Conservation (phyloP, 2,797 vertebrate species). For the Danionella dracula region DNA sequence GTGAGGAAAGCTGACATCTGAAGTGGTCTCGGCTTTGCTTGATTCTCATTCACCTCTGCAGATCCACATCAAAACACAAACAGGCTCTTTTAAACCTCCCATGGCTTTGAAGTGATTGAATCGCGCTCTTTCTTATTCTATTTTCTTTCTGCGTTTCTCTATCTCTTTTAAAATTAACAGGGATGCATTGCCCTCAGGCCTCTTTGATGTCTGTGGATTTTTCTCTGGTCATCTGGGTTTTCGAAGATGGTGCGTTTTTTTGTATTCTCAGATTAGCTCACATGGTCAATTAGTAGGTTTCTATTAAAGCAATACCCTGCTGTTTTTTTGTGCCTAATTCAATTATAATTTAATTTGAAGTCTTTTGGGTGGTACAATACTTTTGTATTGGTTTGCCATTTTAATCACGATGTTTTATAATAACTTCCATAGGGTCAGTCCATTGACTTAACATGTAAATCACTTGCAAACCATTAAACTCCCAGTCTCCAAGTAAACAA, state of each 20-base stretch:
- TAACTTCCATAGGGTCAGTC: too few species aligned
- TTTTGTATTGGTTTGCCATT: too few species aligned
- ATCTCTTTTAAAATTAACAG: conserved; percentile 74
- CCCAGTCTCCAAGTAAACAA: too few species aligned
- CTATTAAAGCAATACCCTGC: too few species aligned
- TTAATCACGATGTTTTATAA: too few species aligned
- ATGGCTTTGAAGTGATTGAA: conserved; percentile 79
- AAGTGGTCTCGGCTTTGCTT: conserved; percentile 69
- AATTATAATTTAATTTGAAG: too few species aligned
- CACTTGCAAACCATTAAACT: too few species aligned
- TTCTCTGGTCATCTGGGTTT: conserved; percentile 36
- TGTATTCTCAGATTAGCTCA: conserved; percentile 64
- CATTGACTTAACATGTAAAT: too few species aligned
- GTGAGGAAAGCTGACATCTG: conserved; percentile 63
- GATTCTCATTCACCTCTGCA: conserved; percentile 79
- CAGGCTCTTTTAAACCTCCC: conserved; percentile 77
- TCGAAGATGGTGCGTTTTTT: neutral
- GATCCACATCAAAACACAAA: conserved; percentile 78
- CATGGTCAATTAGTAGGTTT: neutral
- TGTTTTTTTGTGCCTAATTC: too few species aligned
- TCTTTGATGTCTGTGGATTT: conserved; percentile 75
- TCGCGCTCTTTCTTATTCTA: conserved; percentile 38
- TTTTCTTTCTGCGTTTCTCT: conserved; percentile 39
- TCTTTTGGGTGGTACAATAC: too few species aligned
- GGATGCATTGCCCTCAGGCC: conserved; percentile 59